A percentile compares a stretch with the other conserved stretches of the same genome.
Evolutionary conservation across 2,888 invertebrate species (phyloP).

Genomic region (Trypoxylon attenuatum): DNA sequence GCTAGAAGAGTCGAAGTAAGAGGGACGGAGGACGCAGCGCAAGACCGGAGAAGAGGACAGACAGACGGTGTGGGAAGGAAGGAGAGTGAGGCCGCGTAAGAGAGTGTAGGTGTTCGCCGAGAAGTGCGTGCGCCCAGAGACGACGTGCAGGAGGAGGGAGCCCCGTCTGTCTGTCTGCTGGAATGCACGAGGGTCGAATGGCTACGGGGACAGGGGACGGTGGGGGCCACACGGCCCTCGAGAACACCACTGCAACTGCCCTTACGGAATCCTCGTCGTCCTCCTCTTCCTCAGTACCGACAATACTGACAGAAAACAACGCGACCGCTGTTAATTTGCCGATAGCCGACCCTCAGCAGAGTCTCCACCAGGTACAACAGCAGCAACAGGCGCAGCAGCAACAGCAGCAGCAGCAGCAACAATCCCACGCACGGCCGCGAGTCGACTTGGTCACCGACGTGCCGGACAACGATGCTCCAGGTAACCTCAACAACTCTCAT

Average conservation of each 20-base stretch:
- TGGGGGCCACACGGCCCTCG: conserved; percentile 50
- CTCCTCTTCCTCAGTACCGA: conserved; percentile 46
- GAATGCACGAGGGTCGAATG: conserved; percentile 70
- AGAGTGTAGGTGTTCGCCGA: conserved; percentile 50
- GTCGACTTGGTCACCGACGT: conserved; percentile 54
- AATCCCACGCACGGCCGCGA: conserved; percentile 47
- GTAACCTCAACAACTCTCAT: conserved; percentile 57
- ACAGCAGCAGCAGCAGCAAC: conserved; percentile 48
- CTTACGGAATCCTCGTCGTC: conserved; percentile 57
- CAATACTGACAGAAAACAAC: conserved; percentile 48
- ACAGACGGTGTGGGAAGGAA: conserved; percentile 18
- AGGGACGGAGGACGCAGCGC: neutral
- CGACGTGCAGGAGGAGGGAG: conserved; percentile 51
- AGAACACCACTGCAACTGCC: conserved; percentile 48
- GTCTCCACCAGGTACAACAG: conserved; percentile 46
- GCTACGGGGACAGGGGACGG: conserved; percentile 58
- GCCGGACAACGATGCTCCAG: conserved; percentile 57
- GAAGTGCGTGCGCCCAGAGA: conserved; percentile 51
- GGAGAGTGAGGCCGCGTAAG: conserved; percentile 41
- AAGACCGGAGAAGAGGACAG: neutral
- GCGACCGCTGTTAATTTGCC: conserved; percentile 40
- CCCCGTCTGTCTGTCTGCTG: conserved; percentile 52
- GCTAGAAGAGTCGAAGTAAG: neutral
- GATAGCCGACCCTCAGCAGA: conserved; percentile 44
- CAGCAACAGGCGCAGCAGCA: conserved; percentile 34